Percentiles rank a stretch among this genome's conserved stretches.
phyloP scores from a whole-genome alignment of 2,113 vertebrate genomes.

The Cyanoramphus novaezelandiae region DNA sequence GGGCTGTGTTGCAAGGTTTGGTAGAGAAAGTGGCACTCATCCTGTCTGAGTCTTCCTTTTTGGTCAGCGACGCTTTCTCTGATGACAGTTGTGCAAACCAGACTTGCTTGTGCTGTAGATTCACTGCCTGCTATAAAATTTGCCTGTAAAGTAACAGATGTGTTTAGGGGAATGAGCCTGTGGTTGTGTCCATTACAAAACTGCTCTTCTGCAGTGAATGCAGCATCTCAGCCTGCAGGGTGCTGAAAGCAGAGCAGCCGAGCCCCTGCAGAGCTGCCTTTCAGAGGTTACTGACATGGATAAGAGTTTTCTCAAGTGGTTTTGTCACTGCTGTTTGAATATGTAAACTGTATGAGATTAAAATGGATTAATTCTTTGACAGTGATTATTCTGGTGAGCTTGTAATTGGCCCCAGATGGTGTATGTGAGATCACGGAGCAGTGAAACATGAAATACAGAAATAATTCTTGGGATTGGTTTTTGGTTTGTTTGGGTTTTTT shows the following conservation, averaged over 20 bases:
- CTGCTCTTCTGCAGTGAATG: neutral
- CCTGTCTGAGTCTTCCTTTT: neutral
- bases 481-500: neutral
- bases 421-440: neutral
- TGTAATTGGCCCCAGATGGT: neutral
- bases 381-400: neutral
- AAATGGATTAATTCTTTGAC: neutral
- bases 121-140: neutral
- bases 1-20: neutral
- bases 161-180: neutral
- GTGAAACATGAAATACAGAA: neutral
- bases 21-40: neutral
- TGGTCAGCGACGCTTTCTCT: neutral
- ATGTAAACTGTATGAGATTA: neutral
- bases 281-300: neutral
- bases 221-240: neutral
- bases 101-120: neutral
- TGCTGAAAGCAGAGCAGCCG: neutral
- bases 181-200: neutral
- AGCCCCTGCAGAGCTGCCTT: neutral
- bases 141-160: neutral
- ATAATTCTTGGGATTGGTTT: neutral
- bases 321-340: neutral
- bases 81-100: neutral
- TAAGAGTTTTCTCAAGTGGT: constrained; percentile 9